Percentiles rank a stretch among this genome's conserved stretches.
These are phyloP conservation scores for Meles meles DNA, from an alignment of 2,113 vertebrate species.

Conservation along the genomic window DNA sequence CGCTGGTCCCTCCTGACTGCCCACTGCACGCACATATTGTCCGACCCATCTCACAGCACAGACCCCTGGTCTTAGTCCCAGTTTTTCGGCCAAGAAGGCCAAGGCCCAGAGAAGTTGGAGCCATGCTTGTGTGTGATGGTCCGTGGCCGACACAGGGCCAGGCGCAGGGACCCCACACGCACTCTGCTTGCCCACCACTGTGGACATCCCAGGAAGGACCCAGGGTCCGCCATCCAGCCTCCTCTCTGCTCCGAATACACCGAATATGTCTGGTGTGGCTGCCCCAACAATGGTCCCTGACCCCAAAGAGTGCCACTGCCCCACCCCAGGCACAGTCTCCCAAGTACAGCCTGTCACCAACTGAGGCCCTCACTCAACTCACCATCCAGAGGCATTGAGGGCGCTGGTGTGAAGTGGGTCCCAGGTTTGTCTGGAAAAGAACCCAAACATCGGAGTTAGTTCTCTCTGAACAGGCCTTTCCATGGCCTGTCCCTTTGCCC, in stretches of 20 bases:
- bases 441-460: neutral
- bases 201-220: neutral
- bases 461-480: rapidly evolving
- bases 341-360: neutral
- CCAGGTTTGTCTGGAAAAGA: slow-evolving; percentile 93
- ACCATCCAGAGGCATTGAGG: slow-evolving; percentile 89
- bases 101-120: neutral
- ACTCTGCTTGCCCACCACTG: neutral
- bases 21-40: neutral
- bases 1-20: neutral
- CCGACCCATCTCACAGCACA: neutral
- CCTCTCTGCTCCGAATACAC: neutral
- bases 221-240: neutral
- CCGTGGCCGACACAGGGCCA: neutral
- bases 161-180: neutral
- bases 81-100: too few relatives aligned
- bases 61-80: neutral
- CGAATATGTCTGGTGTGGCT: neutral
- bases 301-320: neutral
- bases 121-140: too few relatives aligned
- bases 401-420: slow-evolving; percentile 87
- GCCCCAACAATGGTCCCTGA: neutral
- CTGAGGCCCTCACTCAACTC: slow-evolving; percentile 76
- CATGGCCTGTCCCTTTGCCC: neutral
- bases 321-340: neutral